phyloP scores from a whole-genome alignment of 2,113 vertebrate species.

The Gila orcuttii region DNA sequence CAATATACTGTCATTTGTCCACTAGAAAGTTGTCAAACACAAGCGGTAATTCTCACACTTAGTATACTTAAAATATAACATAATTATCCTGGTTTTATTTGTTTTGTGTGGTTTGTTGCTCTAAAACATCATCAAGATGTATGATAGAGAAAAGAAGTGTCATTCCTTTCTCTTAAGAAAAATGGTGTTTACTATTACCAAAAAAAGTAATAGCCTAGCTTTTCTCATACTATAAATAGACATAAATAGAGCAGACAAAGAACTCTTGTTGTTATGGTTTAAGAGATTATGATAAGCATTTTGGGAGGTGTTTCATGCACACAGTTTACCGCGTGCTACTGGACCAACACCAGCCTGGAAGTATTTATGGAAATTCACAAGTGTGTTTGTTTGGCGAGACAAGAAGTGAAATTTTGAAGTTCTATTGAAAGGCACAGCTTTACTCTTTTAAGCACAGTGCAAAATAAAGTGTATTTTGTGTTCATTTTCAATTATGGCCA shows the following conservation, averaged over 20 bases:
- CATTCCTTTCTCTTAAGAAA: background rate
- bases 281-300: conserved; percentile 21
- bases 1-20: background rate
- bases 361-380: background rate
- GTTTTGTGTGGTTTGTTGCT: background rate
- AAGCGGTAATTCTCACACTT: background rate
- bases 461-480: background rate
- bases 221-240: background rate
- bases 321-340: background rate
- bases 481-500: background rate
- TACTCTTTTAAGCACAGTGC: background rate
- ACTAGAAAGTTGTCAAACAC: background rate
- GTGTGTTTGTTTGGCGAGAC: background rate
- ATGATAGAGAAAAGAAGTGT: background rate
- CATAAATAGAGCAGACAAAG: background rate
- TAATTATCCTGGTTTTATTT: background rate
- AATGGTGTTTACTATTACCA: background rate
- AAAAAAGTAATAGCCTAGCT: background rate
- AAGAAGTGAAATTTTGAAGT: background rate
- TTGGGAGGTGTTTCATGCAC: background rate
- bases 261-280: background rate
- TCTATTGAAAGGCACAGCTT: background rate
- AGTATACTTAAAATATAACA: background rate
- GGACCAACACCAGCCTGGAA: background rate
- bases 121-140: background rate